Evolutionary conservation across 2,797 vertebrate genomes (phyloP), one percentile per base, ranked within the genome.

Genomic region (Spea hammondii): DNA sequence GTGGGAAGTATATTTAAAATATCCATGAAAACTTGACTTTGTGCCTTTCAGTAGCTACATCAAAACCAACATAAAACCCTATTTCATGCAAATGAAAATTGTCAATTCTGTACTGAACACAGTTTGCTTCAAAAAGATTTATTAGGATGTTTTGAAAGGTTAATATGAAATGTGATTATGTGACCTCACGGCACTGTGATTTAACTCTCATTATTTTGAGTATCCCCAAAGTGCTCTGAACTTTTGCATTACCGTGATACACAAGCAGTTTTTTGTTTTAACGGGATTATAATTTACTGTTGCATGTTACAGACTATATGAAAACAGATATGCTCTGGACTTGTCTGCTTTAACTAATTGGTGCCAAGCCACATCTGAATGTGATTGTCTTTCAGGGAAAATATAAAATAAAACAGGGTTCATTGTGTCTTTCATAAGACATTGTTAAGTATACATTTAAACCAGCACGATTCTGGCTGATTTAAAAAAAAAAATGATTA

Each of bases 131-230:
- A 77, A 64, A 84, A 84, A 76, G 88, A 90, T 83, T 85, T 88
- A 91, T 93, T 93, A 91, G 8, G 85, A 80, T 5, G 72, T 86
- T 91, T 89, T 91, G 81, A 84, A 90, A 87, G 79, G 82, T 76
- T 84, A 81, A 80, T 83, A 69, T 48, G 45, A 78, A 86, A 86
- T 86, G 85, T 84, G 78, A 76, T 84, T 85, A 76, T 70, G 79
- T 87, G 83, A 85, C 83, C 83, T 85, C 82, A 83, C 69, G 83
- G 83, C 84, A 85, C 85, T 76, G 87, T 84, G 82, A 91, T 92
- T 91, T 91, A 91, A 88, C 84, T 83, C 84, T 87, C 86, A 88
- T 81, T 85, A 74, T 82, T 32, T 32, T 85, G 82, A 83, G 53
- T 83, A 71, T 83, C 17, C 65, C 72, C 57, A 49, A 76, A 65